Evolutionary conservation across 2,797 vertebrate genomes (phyloP), one percentile per base, ranked within the genome.

Genomic region (Hyperoplus lanceolatus): DNA sequence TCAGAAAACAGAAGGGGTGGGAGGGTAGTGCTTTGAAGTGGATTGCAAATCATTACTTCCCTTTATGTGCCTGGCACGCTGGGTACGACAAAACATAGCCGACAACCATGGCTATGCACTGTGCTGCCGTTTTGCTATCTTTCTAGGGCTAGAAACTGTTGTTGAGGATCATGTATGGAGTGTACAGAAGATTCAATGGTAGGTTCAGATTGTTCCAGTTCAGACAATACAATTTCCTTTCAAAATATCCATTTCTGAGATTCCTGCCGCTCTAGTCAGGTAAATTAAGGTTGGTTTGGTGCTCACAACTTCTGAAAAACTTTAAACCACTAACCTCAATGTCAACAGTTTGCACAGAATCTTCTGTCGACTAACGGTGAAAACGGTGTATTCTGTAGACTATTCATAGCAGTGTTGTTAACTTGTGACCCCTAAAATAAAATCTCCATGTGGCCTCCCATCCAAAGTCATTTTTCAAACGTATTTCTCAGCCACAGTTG

Each of bases 11-110:
- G 81, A 86, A 58, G 58, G 51, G 51, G 41, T 18, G 60, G 9
- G 18, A 38, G 15, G 77, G 61, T 62, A 29, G 56, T 55, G 77
- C 82, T 86, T 79, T 86, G 77, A 87, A 82, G 80, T 73, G 78
- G 64, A 77, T 70, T 41, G 41, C 67, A 67, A 29, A 63, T 83
- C 54, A 86, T 84, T 57, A 67, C 80, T 56, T 85, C 66, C 60
- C 66, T 80, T 69, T 38, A 43, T 77, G 79, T 82, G 61, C 66
- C 70, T 68, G 89, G 71, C 75, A 68, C 54, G 60, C 14, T 13
- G 62, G 12, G n/a, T 71, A 41, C 4, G 13, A 87, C 64, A 58
- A 61, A 84, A 60, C 65, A 72, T 67, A 36, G 70, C 75, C 36
- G 66, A 74, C 66, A 77, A 58, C 61, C 57, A 53, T 8, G 64